A percentile compares a stretch with the other conserved stretches of the same genome.
phyloP scores from a whole-genome alignment of 2,113 vertebrate genomes.

The Chamaea fasciata region DNA sequence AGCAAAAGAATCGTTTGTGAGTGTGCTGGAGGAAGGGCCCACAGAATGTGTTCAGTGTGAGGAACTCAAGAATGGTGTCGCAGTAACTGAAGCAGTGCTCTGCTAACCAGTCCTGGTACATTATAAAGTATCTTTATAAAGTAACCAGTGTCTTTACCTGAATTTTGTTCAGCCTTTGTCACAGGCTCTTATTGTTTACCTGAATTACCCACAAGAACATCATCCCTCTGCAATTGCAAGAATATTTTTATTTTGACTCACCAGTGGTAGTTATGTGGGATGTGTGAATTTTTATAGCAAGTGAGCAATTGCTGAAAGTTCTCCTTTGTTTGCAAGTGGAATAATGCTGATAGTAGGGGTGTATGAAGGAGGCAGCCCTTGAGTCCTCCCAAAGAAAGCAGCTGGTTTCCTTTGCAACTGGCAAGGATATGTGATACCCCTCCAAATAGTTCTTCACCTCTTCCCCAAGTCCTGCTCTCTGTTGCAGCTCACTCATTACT shows the following conservation, averaged over 20 bases:
- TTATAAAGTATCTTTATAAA: not conserved
- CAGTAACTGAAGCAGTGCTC: not conserved
- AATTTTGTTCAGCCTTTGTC: not conserved
- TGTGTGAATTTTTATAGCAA: not conserved
- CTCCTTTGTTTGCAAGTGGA: not conserved
- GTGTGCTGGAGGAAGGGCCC: not conserved
- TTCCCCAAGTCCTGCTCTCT: not conserved
- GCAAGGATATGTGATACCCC: not conserved
- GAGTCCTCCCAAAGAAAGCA: not conserved
- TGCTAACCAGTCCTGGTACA: not conserved
- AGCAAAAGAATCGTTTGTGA: not conserved
- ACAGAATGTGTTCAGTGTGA: accelerated
- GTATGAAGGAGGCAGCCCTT: not conserved
- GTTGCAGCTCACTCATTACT: not conserved
- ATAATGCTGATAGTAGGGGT: not conserved
- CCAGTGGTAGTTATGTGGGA: accelerated
- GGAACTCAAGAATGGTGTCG: not conserved
- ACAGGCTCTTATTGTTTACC: not conserved
- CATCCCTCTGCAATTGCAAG: not conserved
- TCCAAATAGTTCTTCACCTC: not conserved
- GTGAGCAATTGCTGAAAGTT: not conserved
- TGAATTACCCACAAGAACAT: not conserved
- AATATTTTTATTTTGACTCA: not conserved
- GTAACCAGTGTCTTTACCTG: not conserved
- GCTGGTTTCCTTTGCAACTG: slow-evolving; percentile 36